These are phyloP conservation scores for Chloropsis cyanopogon DNA, from an alignment of 2,113 vertebrate species.

Conservation along the genomic window DNA sequence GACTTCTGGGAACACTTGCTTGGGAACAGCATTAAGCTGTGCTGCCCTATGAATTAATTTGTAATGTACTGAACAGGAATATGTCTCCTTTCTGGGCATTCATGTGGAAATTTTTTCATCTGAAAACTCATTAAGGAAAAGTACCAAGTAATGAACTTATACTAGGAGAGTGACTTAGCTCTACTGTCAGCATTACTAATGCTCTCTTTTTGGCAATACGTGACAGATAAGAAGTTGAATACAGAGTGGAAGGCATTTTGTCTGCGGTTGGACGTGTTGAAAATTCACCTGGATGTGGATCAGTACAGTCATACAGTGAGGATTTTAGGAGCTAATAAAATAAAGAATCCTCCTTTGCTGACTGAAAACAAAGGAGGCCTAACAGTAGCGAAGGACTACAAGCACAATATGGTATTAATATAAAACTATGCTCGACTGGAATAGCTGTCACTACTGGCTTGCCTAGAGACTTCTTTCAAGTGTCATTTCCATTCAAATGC, in stretches of 20 bases:
- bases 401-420: neutral
- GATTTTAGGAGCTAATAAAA: neutral
- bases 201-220: neutral
- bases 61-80: neutral
- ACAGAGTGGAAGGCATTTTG: neutral
- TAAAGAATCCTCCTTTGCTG: neutral
- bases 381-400: neutral
- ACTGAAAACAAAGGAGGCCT: neutral
- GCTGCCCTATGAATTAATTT: constrained; percentile 31
- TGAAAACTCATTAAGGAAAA: constrained; percentile 43
- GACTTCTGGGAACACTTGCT: constrained; percentile 22
- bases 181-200: neutral
- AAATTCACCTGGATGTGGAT: neutral
- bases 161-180: neutral
- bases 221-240: neutral
- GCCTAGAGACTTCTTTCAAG: neutral
- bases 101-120: constrained; percentile 29
- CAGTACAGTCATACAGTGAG: neutral
- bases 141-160: neutral
- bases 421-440: neutral
- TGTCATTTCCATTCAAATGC: neutral
- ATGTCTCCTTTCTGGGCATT: constrained; percentile 4
- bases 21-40: constrained; percentile 13
- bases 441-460: neutral
- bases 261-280: neutral